Evolutionary conservation across 2,797 vertebrate species (phyloP), one percentile per base, ranked within the genome.

Genomic region (Tokudaia muenninki): DNA sequence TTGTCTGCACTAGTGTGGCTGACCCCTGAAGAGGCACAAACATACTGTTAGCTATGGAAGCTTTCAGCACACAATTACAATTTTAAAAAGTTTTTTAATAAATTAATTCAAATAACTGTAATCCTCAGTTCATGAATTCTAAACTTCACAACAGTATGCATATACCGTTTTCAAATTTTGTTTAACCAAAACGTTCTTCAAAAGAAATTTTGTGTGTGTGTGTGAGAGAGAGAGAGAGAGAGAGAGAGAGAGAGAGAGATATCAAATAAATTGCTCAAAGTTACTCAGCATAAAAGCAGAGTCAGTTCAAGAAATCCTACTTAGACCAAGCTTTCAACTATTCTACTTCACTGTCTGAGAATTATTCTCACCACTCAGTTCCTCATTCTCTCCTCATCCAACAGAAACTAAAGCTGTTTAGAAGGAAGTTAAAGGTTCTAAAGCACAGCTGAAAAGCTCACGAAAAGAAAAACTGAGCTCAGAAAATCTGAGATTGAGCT

Each of bases 111-210:
- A 84, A 77, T 72, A 50, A 72, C 14, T 75, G 44, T 34, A 75
- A 93, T 86, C 50, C 83, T 93, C 67, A 61, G 55, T 74, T 95
- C 94, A 95, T 52, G 31, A 50, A 90, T n/a, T 87, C 59, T 97
- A 77, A 44, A 92, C 83, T 82, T 96, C 87, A 13, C 41, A 90
- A 95, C 3, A 92, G 63, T 77, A 37, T 91, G 84, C 19, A 88
- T 14, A 82, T 2, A 72, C 13, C 17, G 50, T 50, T 96, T 90
- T 67, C 78, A 93, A 90, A 93, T 72, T 47, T 65, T 91, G 37
- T 94, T 92, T 93, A 80, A 95, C 14, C n/a, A 88, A 95, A 86
- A 84, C 34, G 12, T 55, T 34, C 84, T 86, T 81, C 24, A 50
- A 87, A 93, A 94, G 50, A 83, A 91, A 79, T 17, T 81, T 41